A percentile compares a stretch with the other conserved stretches of the same genome.
Evolutionary conservation across 2,113 vertebrate genomes (phyloP).

Genomic region (Herpailurus yagouaroundi): DNA sequence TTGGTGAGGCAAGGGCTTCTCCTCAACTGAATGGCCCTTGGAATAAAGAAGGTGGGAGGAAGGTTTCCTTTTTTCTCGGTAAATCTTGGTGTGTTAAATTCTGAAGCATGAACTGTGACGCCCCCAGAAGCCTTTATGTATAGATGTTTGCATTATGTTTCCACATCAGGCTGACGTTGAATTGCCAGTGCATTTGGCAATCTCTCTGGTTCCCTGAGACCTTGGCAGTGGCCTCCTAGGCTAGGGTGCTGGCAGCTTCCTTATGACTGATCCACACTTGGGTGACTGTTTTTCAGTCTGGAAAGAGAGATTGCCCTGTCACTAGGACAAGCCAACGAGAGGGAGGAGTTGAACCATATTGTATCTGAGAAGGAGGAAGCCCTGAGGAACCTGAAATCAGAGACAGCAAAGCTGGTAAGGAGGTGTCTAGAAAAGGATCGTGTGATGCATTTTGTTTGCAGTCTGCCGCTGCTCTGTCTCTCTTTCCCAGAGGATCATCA

Average conservation of each 20-base stretch:
- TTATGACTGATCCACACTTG: background rate
- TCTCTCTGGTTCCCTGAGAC: background rate
- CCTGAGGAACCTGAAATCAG: background rate
- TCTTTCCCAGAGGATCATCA: background rate
- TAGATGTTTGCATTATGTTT: background rate
- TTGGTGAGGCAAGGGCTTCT: background rate
- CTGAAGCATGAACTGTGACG: background rate
- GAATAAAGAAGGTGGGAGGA: background rate
- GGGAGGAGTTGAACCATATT: background rate
- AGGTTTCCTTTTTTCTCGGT: background rate
- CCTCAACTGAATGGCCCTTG: background rate
- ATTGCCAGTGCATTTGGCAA: too few species aligned
- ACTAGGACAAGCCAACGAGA: background rate
- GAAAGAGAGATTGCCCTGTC: conserved; percentile 48
- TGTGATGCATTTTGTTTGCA: rapidly evolving
- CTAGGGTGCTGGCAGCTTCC: background rate
- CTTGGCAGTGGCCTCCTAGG: background rate
- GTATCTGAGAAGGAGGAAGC: background rate
- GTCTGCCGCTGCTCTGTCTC: background rate
- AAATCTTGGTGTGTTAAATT: background rate
- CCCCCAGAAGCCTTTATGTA: background rate
- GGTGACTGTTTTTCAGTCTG: conserved; percentile 64
- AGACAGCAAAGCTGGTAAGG: conserved; percentile 65
- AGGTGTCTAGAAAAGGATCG: background rate
- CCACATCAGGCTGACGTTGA: background rate